phyloP scores from a whole-genome alignment of 2,113 vertebrate genomes.

The Machaerirhynchus nigripectus region DNA sequence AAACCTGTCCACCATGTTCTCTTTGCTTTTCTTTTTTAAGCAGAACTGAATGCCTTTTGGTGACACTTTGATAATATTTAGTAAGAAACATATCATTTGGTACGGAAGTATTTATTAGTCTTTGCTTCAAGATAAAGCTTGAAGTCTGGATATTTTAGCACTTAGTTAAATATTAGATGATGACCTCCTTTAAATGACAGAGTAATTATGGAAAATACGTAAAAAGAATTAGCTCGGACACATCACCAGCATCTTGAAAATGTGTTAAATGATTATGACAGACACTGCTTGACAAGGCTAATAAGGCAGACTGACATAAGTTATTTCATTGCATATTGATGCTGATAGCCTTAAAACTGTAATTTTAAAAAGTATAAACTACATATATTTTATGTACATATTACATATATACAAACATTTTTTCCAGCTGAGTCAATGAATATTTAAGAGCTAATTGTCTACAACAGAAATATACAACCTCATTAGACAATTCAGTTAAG shows the following conservation, averaged over 20 bases:
- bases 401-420: neutral
- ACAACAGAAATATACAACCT: neutral
- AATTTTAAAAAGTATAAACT: neutral
- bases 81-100: neutral
- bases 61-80: neutral
- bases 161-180: neutral
- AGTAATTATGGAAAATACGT: neutral
- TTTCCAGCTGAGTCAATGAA: slow-evolving; percentile 7
- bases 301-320: neutral
- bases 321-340: neutral
- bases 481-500: neutral
- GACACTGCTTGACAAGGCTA: neutral
- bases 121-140: neutral
- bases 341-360: neutral
- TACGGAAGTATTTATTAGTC: neutral
- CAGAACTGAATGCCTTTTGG: neutral
- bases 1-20: neutral
- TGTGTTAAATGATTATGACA: neutral
- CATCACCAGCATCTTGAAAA: slow-evolving; percentile 1
- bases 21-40: neutral
- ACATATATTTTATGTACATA: neutral
- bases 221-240: neutral
- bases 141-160: neutral
- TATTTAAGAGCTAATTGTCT: neutral
- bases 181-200: neutral